phyloP scores from a whole-genome alignment of 2,888 invertebrate species.

The Polyploca ridens region DNA sequence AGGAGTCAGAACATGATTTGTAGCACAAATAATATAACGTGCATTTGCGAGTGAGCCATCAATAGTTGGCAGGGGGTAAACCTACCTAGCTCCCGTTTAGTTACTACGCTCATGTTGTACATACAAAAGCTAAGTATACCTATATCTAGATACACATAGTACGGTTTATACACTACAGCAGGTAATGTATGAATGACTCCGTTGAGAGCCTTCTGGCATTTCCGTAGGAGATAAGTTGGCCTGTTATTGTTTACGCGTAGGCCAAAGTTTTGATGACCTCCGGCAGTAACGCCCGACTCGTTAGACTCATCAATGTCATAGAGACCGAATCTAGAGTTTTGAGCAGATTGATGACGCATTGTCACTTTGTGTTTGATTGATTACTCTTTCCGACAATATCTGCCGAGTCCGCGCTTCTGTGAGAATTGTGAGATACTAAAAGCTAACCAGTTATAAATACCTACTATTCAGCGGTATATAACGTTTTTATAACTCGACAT shows the following conservation, averaged over 20 bases:
- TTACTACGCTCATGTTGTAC: background rate
- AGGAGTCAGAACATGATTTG: background rate
- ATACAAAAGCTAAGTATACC: background rate
- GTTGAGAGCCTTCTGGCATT: background rate
- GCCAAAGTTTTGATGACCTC: conserved; percentile 13
- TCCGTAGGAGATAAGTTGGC: background rate
- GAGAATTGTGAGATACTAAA: background rate
- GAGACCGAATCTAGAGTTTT: conserved; percentile 43
- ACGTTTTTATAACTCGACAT: conserved; percentile 15
- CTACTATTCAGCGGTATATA: conserved; percentile 13
- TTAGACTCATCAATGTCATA: conserved; percentile 33
- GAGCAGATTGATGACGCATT: conserved; percentile 64
- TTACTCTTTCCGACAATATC: conserved; percentile 43
- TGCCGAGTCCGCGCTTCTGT: conserved; percentile 23
- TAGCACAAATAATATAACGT: background rate
- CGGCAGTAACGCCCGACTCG: conserved; percentile 17
- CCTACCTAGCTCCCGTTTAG: background rate
- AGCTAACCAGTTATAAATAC: conserved; percentile 6
- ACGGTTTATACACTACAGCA: background rate
- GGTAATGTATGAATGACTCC: background rate
- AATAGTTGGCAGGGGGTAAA: background rate
- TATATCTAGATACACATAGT: background rate
- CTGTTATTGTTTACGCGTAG: conserved; percentile 12
- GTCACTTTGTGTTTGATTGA: conserved; percentile 61
- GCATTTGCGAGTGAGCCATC: background rate